Conservation (phyloP, 1,140 invertebrate genomes). For the Leucophenga varia region DNA sequence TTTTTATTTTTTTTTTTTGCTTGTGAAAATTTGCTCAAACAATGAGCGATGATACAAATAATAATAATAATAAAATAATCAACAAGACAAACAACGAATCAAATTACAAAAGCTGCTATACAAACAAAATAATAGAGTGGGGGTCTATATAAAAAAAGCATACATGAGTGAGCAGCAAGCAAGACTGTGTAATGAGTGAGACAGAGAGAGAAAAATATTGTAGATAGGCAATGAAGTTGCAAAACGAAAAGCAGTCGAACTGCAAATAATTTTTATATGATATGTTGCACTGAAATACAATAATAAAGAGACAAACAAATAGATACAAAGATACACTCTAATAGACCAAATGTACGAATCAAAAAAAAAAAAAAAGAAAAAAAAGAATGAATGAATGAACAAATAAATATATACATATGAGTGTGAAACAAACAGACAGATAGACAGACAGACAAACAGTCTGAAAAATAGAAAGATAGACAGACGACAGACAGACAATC, state of each 20-base stretch:
- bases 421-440: slow-evolving; percentile 24
- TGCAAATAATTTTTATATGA: slow-evolving; percentile 50
- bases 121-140: slow-evolving; percentile 45
- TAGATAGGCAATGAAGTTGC: neutral
- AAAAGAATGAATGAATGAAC: neutral
- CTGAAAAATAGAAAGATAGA: slow-evolving; percentile 23
- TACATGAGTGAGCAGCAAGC: slow-evolving; percentile 2
- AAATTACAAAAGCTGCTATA: slow-evolving; percentile 47
- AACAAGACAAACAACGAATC: slow-evolving; percentile 36
- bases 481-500: slow-evolving; percentile 20
- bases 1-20: slow-evolving; percentile 18
- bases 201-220: neutral
- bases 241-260: slow-evolving; percentile 30
- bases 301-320: slow-evolving; percentile 3
- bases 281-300: slow-evolving; percentile 24
- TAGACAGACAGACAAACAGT: slow-evolving; percentile 21
- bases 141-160: too few relatives aligned
- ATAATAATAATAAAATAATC: slow-evolving; percentile 46
- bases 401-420: slow-evolving; percentile 3
- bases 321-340: neutral
- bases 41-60: slow-evolving; percentile 30
- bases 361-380: neutral
- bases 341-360: too few relatives aligned
- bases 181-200: neutral
- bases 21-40: slow-evolving; percentile 49